Conservation (phyloP, 1,140 invertebrate species). For the Ladona fulva region DNA sequence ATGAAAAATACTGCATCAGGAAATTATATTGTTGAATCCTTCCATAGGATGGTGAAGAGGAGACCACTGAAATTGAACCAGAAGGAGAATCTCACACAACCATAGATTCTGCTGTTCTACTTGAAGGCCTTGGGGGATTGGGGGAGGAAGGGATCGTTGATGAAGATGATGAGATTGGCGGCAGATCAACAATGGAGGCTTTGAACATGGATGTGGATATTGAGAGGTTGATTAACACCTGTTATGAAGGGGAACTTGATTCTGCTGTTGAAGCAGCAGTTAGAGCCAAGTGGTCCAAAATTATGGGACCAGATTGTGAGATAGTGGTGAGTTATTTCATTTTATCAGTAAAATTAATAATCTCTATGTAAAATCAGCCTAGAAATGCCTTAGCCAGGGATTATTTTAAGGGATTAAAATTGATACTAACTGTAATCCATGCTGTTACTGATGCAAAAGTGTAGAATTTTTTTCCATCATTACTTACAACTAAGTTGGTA, state of each 20-base stretch:
- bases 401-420: too few species aligned
- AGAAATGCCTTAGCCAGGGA: too few species aligned
- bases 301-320: slow-evolving; percentile 72
- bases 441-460: too few species aligned
- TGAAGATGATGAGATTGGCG: slow-evolving; percentile 53
- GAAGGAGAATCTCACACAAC: slow-evolving; percentile 58
- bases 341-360: too few species aligned
- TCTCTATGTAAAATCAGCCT: too few species aligned
- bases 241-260: slow-evolving; percentile 42
- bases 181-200: slow-evolving; percentile 41
- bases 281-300: slow-evolving; percentile 73
- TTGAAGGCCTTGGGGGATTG: slow-evolving; percentile 45
- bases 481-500: too few species aligned
- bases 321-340: slow-evolving; percentile 59
- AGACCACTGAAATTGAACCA: slow-evolving; percentile 52
- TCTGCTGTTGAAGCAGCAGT: slow-evolving; percentile 68
- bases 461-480: too few species aligned
- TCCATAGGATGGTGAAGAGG: slow-evolving; percentile 39
- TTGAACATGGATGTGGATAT: slow-evolving; percentile 45
- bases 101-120: slow-evolving; percentile 44
- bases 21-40: too few species aligned
- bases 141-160: slow-evolving; percentile 56
- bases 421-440: too few species aligned
- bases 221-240: slow-evolving; percentile 51
- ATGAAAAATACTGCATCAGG: too few species aligned